phyloP scores from a whole-genome alignment of 92 coral and sea anemone genomes.

The Phenganax marumi region DNA sequence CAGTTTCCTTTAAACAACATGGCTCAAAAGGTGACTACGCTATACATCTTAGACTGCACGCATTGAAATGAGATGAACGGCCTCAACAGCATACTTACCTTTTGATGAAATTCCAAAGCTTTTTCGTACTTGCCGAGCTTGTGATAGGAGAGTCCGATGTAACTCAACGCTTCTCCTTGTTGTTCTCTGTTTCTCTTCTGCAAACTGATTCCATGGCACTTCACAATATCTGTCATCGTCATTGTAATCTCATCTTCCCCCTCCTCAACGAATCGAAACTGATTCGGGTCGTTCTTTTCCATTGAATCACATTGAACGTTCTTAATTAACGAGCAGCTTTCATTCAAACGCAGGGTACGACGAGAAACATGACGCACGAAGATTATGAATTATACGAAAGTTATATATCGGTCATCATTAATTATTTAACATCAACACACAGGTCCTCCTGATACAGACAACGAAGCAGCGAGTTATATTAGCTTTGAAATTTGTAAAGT shows the following conservation, averaged over 20 bases:
- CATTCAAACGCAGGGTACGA: not conserved
- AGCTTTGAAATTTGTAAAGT: too few relatives aligned
- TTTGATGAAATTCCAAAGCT: slow-evolving; percentile 73
- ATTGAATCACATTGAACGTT: slow-evolving; percentile 27
- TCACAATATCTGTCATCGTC: slow-evolving; percentile 72
- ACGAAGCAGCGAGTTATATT: too few relatives aligned
- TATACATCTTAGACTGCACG: too few relatives aligned
- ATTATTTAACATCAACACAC: too few relatives aligned
- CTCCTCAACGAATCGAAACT: slow-evolving; percentile 80
- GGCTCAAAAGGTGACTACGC: too few relatives aligned
- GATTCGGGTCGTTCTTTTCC: slow-evolving; percentile 91
- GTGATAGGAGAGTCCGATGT: slow-evolving; percentile 80
- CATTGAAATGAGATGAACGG: too few relatives aligned
- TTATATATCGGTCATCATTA: not conserved
- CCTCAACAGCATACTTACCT: too few relatives aligned
- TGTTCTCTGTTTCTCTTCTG: slow-evolving; percentile 70
- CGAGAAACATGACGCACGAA: not conserved
- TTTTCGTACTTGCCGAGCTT: slow-evolving; percentile 73
- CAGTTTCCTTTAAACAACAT: too few relatives aligned
- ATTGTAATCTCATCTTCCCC: slow-evolving; percentile 67
- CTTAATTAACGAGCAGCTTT: not conserved
- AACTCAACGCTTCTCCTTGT: slow-evolving; percentile 76
- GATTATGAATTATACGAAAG: not conserved
- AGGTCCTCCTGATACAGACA: too few relatives aligned
- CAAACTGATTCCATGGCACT: slow-evolving; percentile 62